Conservation (phyloP, 2,113 vertebrate genomes). For the Ammodytes dubius region DNA sequence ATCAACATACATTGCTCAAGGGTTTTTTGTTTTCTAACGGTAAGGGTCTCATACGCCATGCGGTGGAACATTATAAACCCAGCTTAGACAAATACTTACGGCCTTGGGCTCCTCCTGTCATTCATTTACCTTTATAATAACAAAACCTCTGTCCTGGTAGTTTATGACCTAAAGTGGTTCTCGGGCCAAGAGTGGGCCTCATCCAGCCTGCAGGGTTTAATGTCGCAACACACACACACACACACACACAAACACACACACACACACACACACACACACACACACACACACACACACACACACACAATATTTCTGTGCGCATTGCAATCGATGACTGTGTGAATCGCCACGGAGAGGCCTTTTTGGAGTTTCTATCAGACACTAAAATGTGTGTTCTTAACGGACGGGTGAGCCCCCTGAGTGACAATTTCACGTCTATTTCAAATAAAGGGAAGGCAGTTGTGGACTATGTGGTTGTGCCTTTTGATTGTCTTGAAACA, state of each 20-base stretch:
- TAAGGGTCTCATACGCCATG: constrained; percentile 23
- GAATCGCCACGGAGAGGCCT: too few species aligned
- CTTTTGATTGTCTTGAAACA: too few species aligned
- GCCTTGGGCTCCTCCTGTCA: constrained; percentile 3
- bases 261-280: neutral
- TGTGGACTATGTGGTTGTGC: too few species aligned
- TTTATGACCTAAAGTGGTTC: constrained; percentile 32
- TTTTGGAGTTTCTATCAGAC: too few species aligned
- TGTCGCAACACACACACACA: constrained; percentile 5
- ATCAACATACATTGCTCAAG: neutral
- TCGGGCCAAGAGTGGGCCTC: neutral
- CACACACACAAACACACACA: neutral
- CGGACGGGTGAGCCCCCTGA: too few species aligned
- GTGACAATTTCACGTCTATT: too few species aligned
- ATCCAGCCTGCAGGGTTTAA: constrained; percentile 13
- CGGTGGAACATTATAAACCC: constrained; percentile 44
- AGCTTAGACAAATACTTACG: constrained; percentile 7
- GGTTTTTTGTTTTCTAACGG: constrained; percentile 5
- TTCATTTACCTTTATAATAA: constrained; percentile 46
- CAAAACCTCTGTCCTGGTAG: constrained; percentile 18
- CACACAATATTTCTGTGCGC: too few species aligned
- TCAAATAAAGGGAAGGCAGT: too few species aligned
- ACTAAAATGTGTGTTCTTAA: too few species aligned
- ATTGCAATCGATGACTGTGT: too few species aligned
- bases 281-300: too few species aligned